Base-by-base conservation (phyloP, 2,888 invertebrate species). In the Sinhomidia bicolor region DNA sequence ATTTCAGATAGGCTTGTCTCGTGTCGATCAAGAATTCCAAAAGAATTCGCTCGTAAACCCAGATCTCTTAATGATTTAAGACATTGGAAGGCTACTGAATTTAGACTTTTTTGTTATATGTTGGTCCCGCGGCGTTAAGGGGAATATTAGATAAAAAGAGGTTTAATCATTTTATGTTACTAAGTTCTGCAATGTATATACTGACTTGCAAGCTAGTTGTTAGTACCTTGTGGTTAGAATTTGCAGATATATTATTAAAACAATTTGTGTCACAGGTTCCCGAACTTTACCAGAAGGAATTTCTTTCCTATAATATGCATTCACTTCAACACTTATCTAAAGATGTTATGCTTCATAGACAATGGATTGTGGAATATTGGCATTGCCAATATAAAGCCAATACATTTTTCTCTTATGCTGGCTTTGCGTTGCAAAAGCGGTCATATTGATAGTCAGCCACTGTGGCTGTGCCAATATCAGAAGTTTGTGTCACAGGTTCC, bases 291-390 rank as follows among this genome's bases (percentile, higher is more conserved):
- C 91, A 91, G 6, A 79, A 80, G 17, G 83, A 92, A 29, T 76
- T 88, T 41, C 20, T 92, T 10, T 88, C 92, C 0, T 92, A 93
- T 76, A 92, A 93, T 89, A 79, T 93, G 20, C 93, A 93, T 84
- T 86, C 87, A 29, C 80, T 93, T 0, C 60, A 91, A 29, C 93
- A 93, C 90, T 78, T 93, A 5, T 32, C 89, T 23, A 80, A 71
- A 44, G 92, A 93, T 89, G 92, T 91, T 0, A 82, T 85, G 44
- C 57, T n/a, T 0, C 91, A 91, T 86, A 92, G 91, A 0, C n/a
- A 47, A 41, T 41, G 41, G 6, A 41, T n/a, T n/a, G n/a, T n/a
- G n/a, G n/a, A n/a, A n/a, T n/a, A n/a, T n/a, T n/a, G n/a, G n/a
- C n/a, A n/a, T n/a, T n/a, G n/a, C n/a, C n/a, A n/a, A n/a, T n/a